Base-by-base conservation (phyloP, 2,888 invertebrate species). In the Sarcophaga rosellei region DNA sequence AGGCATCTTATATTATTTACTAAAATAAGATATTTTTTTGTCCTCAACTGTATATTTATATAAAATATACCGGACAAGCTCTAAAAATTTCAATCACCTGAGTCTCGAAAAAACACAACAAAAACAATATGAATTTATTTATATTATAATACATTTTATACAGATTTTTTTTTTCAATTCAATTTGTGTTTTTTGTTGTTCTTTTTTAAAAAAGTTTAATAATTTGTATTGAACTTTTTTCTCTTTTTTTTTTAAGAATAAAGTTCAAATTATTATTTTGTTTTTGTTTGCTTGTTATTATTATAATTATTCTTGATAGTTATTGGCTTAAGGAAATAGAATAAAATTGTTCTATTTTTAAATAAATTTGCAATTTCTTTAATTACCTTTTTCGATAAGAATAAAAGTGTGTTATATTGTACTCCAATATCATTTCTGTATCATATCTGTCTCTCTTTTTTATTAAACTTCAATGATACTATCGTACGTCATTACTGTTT, bases 41-140 rank as follows among this genome's bases (percentile, higher is more conserved):
- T 44, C 44, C n/a, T 25, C 53, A 17, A 35, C 57, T 57, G 20
- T 57, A n/a, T 66, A 57, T 57, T 35, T 66, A 53, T 53, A 23
- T 65, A 17, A 23, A 53, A 25, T 77, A 59, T 23, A 53, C 47
- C 45, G 35, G 25, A 47, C 73, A 77, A 72, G 77, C 8, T 35
- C 10, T 83, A 68, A 78, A 73, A 83, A 63, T 65, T 72, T 15
- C 66, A 78, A 78, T 73, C 83, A 78, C 78, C 74, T 74, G 83
- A 78, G 73, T 47, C 10, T 74, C 62, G 53, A 21, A 44, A 80
- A 11, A 25, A 25, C 12, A 35, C 11, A 25, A 25, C 35, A 45
- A 73, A 20, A 21, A 21, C 44, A 63, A 75, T 12, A 74, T 5
- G 23, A 74, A 6, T 25, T 25, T 25, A 25, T 25, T 25, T 25